Conservation (phyloP, 2,797 vertebrate species). For the Clarias platycephalus region DNA sequence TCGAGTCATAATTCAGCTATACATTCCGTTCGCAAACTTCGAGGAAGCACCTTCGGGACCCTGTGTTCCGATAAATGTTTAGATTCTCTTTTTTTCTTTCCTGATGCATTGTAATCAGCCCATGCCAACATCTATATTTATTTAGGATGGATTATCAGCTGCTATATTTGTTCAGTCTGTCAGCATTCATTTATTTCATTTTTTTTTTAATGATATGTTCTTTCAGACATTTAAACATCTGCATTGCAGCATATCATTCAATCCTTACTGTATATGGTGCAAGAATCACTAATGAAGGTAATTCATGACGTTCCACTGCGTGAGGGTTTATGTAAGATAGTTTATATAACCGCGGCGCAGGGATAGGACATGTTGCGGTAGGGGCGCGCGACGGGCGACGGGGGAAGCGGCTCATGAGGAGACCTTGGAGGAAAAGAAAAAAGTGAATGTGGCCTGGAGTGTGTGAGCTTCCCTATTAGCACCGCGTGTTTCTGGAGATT, state of each 20-base stretch:
- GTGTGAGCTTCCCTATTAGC: constrained; percentile 67
- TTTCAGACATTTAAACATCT: constrained; percentile 73
- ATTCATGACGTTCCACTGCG: constrained; percentile 64
- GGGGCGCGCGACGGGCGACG: constrained; percentile 10
- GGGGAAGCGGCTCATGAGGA: constrained; percentile 18
- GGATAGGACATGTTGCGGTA: constrained; percentile 36
- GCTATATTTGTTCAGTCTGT: constrained; percentile 41
- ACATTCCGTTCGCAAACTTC: constrained; percentile 53
- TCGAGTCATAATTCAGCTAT: constrained; percentile 36
- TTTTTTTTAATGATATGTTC: constrained; percentile 38
- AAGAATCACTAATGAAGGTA: constrained; percentile 64
- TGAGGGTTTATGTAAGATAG: constrained; percentile 63
- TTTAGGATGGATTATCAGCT: constrained; percentile 63
- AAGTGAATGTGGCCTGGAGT: constrained; percentile 6
- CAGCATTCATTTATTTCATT: not conserved
- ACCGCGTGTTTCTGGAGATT: constrained; percentile 53
- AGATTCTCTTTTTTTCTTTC: constrained; percentile 12
- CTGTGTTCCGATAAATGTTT: constrained; percentile 7
- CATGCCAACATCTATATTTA: constrained; percentile 58
- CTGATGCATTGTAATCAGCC: constrained; percentile 57
- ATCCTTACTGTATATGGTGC: constrained; percentile 57
- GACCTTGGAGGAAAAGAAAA: constrained; percentile 2
- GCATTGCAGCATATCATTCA: constrained; percentile 75
- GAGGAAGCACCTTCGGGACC: constrained; percentile 50
- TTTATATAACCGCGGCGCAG: constrained; percentile 60